Conservation (phyloP, 2,797 vertebrate species). For the Avahi laniger region DNA sequence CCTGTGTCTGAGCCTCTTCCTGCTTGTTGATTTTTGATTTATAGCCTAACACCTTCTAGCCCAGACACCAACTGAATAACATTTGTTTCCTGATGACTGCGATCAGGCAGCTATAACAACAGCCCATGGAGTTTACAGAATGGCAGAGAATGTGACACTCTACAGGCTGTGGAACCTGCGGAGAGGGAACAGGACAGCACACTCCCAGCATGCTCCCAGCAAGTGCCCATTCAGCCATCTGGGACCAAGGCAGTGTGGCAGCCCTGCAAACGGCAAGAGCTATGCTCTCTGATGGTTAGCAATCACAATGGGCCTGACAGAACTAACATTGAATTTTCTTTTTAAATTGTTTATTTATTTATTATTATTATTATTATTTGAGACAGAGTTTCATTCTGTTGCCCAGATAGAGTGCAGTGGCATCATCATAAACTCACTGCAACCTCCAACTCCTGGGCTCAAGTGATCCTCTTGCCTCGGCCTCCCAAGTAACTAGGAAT, state of each 20-base stretch:
- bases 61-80: not conserved
- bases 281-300: not conserved
- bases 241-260: not conserved
- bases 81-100: not conserved
- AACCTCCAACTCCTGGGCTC: not conserved
- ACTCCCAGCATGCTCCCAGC: not conserved
- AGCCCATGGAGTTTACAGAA: not conserved
- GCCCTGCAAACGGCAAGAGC: not conserved
- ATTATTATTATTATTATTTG: not conserved
- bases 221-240: not conserved
- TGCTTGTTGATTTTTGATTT: slow-evolving; percentile 6
- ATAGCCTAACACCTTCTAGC: not conserved
- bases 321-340: not conserved
- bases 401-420: not conserved
- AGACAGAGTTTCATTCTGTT: not conserved
- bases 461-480: not conserved
- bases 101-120: not conserved
- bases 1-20: not conserved
- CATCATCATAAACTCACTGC: not conserved
- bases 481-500: not conserved
- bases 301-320: not conserved
- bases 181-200: not conserved
- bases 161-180: not conserved
- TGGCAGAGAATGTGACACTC: not conserved
- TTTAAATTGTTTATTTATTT: not conserved